Evolutionary conservation across 2,113 vertebrate genomes (phyloP).

Genomic region (Siphamia tubifer): DNA sequence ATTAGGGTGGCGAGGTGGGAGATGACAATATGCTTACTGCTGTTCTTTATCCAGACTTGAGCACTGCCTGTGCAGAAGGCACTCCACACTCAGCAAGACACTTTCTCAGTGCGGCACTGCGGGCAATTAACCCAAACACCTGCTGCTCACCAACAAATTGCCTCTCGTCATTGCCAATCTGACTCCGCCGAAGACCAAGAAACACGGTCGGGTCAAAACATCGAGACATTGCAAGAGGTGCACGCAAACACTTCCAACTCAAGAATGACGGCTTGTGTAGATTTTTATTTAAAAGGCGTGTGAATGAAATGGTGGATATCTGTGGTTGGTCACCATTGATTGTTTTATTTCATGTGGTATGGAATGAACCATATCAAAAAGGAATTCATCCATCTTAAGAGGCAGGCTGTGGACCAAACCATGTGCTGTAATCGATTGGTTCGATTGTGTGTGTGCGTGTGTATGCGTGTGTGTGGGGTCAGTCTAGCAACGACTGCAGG

Average conservation of each 20-base stretch:
- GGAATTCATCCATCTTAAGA: slow-evolving; percentile 50
- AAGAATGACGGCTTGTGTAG: neutral
- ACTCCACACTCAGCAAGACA: slow-evolving; percentile 53
- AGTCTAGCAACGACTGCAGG: neutral
- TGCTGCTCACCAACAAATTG: slow-evolving; percentile 66
- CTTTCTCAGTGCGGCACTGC: slow-evolving; percentile 35
- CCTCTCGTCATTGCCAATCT: slow-evolving; percentile 34
- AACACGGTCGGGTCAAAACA: slow-evolving; percentile 24
- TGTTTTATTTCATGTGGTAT: slow-evolving; percentile 6
- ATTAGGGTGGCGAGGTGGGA: slow-evolving; percentile 67
- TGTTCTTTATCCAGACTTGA: slow-evolving; percentile 59
- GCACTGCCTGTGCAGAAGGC: slow-evolving; percentile 44
- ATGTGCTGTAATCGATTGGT: slow-evolving; percentile 44
- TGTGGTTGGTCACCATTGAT: neutral
- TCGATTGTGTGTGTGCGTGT: slow-evolving; percentile 10
- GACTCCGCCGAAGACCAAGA: slow-evolving; percentile 22
- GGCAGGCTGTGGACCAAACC: slow-evolving; percentile 38
- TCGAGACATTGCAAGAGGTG: neutral
- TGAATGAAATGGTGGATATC: neutral
- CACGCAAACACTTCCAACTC: neutral
- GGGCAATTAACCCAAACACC: slow-evolving; percentile 71
- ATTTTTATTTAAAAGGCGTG: neutral
- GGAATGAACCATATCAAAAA: slow-evolving; percentile 30
- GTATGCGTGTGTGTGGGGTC: neutral
- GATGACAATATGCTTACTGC: slow-evolving; percentile 69